A percentile compares a stretch with the other conserved stretches of the same genome.
These are phyloP conservation scores for Villa cingulata DNA, from an alignment of 2,888 invertebrate species.

Conservation along the genomic window DNA sequence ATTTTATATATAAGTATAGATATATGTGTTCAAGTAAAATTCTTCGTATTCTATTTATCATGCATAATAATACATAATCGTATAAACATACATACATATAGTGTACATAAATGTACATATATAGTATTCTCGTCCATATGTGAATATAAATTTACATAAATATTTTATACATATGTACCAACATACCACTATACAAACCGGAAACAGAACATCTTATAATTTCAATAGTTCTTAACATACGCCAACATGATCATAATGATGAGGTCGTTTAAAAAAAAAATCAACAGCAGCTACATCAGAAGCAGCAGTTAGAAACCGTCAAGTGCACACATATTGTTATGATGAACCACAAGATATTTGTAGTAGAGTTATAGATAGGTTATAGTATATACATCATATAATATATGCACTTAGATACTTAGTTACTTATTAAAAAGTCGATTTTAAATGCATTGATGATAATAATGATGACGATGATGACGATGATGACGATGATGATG, in stretches of 20 bases:
- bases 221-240: not conserved
- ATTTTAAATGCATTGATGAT: not conserved
- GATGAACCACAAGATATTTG: not conserved
- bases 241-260: constrained; percentile 3
- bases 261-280: constrained; percentile 1
- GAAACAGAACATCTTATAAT: constrained; percentile 7
- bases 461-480: not conserved
- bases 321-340: constrained; percentile 4
- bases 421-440: too few species aligned
- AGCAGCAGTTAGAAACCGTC: not conserved
- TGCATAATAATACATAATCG: not conserved
- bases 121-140: too few species aligned
- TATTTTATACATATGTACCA: too few species aligned
- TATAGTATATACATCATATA: too few species aligned
- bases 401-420: too few species aligned
- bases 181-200: not conserved
- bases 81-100: not conserved
- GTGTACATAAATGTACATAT: too few species aligned
- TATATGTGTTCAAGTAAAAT: too few species aligned
- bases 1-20: too few species aligned
- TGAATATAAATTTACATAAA: too few species aligned
- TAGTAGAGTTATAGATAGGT: too few species aligned
- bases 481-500: not conserved
- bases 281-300: not conserved
- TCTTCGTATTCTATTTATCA: too few species aligned